A percentile compares a stretch with the other conserved stretches of the same genome.
These are phyloP conservation scores for Penelope pileata DNA, from an alignment of 2,113 vertebrate species.

Conservation along the genomic window DNA sequence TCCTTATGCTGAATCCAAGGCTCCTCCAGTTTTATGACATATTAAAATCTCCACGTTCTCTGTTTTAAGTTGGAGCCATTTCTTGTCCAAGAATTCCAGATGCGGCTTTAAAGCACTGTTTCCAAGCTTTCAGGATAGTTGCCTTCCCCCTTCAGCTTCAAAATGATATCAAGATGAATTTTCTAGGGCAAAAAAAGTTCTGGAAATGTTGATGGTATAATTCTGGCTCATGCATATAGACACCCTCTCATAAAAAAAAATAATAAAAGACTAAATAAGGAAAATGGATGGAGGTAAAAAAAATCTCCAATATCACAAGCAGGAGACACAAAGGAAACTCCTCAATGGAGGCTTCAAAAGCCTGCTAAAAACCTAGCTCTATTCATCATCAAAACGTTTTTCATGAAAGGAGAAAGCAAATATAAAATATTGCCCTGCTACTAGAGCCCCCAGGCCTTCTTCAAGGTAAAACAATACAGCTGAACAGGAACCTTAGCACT, in stretches of 20 bases:
- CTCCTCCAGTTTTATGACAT: slow-evolving; percentile 36
- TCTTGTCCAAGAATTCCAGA: slow-evolving; percentile 56
- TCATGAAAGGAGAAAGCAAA: slow-evolving; percentile 22
- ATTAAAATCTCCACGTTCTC: slow-evolving; percentile 9
- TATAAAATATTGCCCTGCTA: not conserved
- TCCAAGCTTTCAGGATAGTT: not conserved
- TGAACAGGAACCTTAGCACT: not conserved
- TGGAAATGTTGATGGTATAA: slow-evolving; percentile 8
- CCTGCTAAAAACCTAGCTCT: not conserved
- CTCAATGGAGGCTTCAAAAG: slow-evolving; percentile 28
- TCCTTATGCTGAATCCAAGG: slow-evolving; percentile 34
- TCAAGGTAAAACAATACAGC: slow-evolving; percentile 25
- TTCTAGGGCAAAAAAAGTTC: slow-evolving; percentile 20
- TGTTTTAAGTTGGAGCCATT: slow-evolving; percentile 40
- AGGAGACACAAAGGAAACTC: not conserved
- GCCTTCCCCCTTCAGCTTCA: not conserved
- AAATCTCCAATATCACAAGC: not conserved
- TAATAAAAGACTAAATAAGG: slow-evolving; percentile 47
- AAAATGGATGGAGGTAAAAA: slow-evolving; percentile 27
- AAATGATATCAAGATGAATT: slow-evolving; percentile 58
- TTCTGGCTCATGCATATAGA: not conserved
- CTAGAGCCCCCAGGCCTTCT: not conserved
- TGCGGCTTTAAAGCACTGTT: slow-evolving; percentile 45
- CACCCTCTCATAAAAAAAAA: not conserved
- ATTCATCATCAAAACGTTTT: slow-evolving; percentile 13